Base-by-base conservation (phyloP, 2,797 vertebrate genomes). In the Emys orbicularis region DNA sequence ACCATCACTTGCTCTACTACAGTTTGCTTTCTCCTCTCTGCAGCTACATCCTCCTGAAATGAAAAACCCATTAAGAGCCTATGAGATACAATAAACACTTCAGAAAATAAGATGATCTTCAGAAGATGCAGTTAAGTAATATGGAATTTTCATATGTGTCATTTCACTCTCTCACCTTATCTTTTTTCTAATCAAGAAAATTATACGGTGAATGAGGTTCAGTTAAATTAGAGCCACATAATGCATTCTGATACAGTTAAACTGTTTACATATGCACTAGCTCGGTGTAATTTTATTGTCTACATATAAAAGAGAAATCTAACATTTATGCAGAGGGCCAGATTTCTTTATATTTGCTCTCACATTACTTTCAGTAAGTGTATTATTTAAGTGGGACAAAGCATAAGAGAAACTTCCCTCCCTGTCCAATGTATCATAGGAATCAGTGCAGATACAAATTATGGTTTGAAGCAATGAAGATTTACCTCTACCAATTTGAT, bases 1-100 rank as follows among this genome's bases (percentile, higher is more conserved):
- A 96, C 92, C 98, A 99, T 98, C 92, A 99, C 97, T 98, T 99
- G 98, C 91, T 99, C 99, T 84, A 97, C 95, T 61, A 99, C 98
- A 57, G 72, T 86, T 88, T 97, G 95, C 84, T 98, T 98, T 97
- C 92, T 98, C 93, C 97, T 98, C 88, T 97, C 97, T 90, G 96
- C 90, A 81, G 97, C 98, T 93, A 98, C 94, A 49, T 97, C 97
- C 93, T 98, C 97, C 98, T 99, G 91, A 68, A 95, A 97, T 54
- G 49, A 94, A 93, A 97, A 97, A 93, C 3, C 34, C 37, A 23
- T 83, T 84, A 15, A 93, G 8, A 86, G 52, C 23, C 90, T 85
- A 89, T 15, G 3, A 94, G 87, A 94, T 50, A 81, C 16, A 90
- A 85, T 49, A 96, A 79, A 21, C 44, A 84, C 16, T 83, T 90